Conservation (phyloP, 2,113 vertebrate species). For the Geococcyx californianus region DNA sequence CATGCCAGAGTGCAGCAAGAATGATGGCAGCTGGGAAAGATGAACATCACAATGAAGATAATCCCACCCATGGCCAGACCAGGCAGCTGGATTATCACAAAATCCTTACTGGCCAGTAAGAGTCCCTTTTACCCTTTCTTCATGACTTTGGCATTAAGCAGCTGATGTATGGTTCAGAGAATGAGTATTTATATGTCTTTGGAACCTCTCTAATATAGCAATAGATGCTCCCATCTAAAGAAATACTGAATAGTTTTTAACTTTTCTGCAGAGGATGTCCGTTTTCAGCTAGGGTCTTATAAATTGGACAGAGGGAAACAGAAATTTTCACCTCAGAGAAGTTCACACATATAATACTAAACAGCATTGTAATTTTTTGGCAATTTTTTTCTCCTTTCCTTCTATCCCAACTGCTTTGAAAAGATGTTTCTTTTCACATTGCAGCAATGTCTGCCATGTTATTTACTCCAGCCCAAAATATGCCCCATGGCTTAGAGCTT, state of each 20-base stretch:
- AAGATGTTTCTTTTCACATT: not conserved
- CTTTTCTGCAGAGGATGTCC: not conserved
- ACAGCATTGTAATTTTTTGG: not conserved
- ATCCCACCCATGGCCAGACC: not conserved
- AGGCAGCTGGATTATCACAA: not conserved
- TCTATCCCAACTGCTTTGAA: not conserved
- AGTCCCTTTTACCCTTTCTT: not conserved
- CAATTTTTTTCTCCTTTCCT: not conserved
- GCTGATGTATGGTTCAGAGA: not conserved
- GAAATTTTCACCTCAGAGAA: not conserved
- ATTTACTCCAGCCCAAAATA: not conserved
- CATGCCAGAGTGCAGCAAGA: not conserved
- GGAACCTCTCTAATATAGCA: not conserved
- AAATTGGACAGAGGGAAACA: not conserved
- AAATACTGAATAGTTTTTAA: not conserved
- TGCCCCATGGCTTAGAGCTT: not conserved
- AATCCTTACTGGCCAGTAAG: not conserved
- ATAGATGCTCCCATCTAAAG: not conserved
- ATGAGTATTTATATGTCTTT: not conserved
- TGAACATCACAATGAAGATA: accelerated
- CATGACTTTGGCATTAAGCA: not conserved
- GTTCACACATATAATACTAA: accelerated
- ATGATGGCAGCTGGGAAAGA: not conserved
- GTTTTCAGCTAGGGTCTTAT: not conserved
- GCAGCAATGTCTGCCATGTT: accelerated